Conservation (phyloP, 2,888 invertebrate genomes). For the Ichneumoninae sp. region DNA sequence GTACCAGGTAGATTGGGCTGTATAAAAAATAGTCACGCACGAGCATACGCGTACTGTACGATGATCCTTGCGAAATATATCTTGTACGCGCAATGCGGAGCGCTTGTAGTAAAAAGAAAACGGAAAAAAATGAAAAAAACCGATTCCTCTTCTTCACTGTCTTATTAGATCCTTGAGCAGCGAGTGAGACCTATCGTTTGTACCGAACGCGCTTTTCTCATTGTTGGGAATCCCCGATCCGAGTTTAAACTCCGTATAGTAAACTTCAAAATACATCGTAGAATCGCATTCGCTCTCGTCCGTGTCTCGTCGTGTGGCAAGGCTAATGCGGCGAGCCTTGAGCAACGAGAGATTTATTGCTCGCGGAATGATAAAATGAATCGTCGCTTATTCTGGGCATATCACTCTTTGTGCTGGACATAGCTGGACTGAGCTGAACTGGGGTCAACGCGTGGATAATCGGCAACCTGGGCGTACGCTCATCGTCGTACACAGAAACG, state of each 20-base stretch:
- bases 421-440: conserved; percentile 10
- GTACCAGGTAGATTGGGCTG: conserved; percentile 64
- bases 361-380: conserved; percentile 51
- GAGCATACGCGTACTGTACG: background rate
- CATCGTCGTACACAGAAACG: conserved; percentile 1
- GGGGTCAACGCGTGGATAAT: conserved; percentile 29
- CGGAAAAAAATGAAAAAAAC: no score
- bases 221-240: background rate
- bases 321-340: conserved; percentile 58
- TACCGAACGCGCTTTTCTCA: background rate
- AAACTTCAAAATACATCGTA: background rate
- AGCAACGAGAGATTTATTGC: conserved; percentile 52
- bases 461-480: conserved; percentile 3
- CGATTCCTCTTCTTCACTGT: no score
- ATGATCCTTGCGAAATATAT: conserved; percentile 41
- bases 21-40: conserved; percentile 72
- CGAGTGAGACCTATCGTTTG: background rate
- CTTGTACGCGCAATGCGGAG: conserved; percentile 60
- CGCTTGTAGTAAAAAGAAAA: conserved; percentile 16
- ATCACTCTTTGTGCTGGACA: conserved; percentile 55
- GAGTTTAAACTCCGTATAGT: background rate
- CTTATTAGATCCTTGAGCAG: no score
- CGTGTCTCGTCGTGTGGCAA: background rate
- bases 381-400: conserved; percentile 44
- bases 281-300: background rate